A percentile compares a stretch with the other conserved stretches of the same genome.
Conservation (phyloP, 2,888 invertebrate species). For the Lissonota sp. region DNA sequence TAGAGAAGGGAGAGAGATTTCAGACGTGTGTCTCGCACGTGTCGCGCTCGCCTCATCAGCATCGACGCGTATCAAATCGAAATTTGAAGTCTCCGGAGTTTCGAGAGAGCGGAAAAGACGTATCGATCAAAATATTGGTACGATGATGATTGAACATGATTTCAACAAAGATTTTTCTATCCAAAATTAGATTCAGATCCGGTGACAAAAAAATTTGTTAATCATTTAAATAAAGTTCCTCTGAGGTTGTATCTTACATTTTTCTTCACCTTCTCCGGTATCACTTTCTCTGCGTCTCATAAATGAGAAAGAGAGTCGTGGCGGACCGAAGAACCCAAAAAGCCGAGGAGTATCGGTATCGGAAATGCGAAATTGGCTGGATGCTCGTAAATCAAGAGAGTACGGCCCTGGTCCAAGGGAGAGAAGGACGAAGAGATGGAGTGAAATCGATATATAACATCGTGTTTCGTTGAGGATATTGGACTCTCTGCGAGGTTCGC, state of each 20-base stretch:
- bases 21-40: conserved; percentile 63
- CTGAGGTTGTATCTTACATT: neutral
- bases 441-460: conserved; percentile 50
- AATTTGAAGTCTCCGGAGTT: conserved; percentile 35
- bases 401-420: conserved; percentile 42
- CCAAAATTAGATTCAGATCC: neutral
- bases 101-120: conserved; percentile 58
- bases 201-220: too few relatives aligned
- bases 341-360: conserved; percentile 66
- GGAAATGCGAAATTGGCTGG: conserved; percentile 74
- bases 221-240: too few relatives aligned
- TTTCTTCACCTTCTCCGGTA: conserved; percentile 28
- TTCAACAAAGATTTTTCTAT: conserved; percentile 17
- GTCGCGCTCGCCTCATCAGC: conserved; percentile 52
- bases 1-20: conserved; percentile 21
- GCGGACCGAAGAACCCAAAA: too few relatives aligned
- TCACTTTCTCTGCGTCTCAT: conserved; percentile 48
- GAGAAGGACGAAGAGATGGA: conserved; percentile 21
- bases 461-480: conserved; percentile 15
- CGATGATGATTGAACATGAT: conserved; percentile 73
- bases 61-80: conserved; percentile 38
- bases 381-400: conserved; percentile 72
- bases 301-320: conserved; percentile 31
- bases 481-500: neutral
- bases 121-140: conserved; percentile 81